These are phyloP conservation scores for Protaetia brevitarsis DNA, from an alignment of 1,140 invertebrate species.

Conservation along the genomic window DNA sequence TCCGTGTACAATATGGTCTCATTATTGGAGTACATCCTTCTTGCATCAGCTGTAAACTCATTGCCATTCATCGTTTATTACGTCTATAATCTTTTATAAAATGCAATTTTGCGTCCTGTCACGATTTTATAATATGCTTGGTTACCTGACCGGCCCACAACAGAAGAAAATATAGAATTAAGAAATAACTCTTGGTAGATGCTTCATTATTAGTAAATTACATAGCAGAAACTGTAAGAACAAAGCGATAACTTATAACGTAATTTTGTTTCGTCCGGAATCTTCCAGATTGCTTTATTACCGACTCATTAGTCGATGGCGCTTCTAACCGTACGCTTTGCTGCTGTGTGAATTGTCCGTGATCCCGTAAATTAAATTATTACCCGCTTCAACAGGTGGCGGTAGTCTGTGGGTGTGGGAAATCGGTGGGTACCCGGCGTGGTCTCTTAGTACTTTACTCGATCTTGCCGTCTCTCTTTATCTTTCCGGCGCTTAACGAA, in stretches of 20 bases:
- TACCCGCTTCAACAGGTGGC: constrained; percentile 42
- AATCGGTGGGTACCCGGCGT: constrained; percentile 22
- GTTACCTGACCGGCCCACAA: background rate
- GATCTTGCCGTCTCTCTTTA: background rate
- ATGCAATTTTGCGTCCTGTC: background rate
- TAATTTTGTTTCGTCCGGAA: background rate
- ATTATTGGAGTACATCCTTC: no score
- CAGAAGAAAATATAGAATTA: background rate
- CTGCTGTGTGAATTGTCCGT: constrained; percentile 23
- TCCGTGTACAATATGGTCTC: no score
- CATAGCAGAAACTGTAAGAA: background rate
- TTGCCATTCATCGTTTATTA: no score
- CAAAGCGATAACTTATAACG: background rate
- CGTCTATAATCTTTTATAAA: no score
- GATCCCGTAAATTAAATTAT: constrained; percentile 44
- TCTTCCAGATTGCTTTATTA: constrained; percentile 26
- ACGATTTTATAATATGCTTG: background rate
- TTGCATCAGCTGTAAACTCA: no score
- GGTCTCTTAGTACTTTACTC: background rate
- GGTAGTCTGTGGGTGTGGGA: constrained; percentile 28
- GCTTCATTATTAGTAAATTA: constrained; percentile 2
- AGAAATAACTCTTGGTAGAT: background rate
- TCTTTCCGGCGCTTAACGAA: background rate
- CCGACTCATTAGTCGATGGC: constrained; percentile 24
- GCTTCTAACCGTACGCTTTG: background rate